Evolutionary conservation across 2,888 invertebrate species (phyloP).

Genomic region (Tachina fera): DNA sequence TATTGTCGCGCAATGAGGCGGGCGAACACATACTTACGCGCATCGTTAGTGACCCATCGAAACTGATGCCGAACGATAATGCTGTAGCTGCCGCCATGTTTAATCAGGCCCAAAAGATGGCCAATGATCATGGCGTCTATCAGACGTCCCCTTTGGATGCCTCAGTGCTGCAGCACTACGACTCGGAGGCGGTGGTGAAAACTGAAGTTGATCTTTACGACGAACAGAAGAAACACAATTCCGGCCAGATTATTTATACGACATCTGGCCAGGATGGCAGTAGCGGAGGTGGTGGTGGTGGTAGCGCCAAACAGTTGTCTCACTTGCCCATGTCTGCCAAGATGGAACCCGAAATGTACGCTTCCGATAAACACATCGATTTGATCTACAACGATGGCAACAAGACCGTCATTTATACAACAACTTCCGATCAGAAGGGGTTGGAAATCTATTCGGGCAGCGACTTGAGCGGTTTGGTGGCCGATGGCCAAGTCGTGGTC

Average conservation of each 20-base stretch:
- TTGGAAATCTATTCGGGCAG: conserved; percentile 86
- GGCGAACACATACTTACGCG: conserved; percentile 83
- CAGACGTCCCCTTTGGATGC: conserved; percentile 82
- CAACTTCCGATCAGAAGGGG: conserved; percentile 89
- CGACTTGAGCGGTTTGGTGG: conserved; percentile 81
- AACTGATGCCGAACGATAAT: conserved; percentile 81
- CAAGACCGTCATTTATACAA: conserved; percentile 92
- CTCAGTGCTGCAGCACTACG: conserved; percentile 82
- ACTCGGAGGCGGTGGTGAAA: conserved; percentile 79
- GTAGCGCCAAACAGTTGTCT: conserved; percentile 78
- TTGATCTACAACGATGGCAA: conserved; percentile 93
- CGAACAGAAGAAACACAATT: conserved; percentile 79
- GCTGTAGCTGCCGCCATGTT: conserved; percentile 82
- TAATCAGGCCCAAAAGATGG: conserved; percentile 82
- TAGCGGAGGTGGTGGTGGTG: conserved; percentile 80
- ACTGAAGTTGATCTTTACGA: conserved; percentile 82
- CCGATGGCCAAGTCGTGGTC: conserved; percentile 83
- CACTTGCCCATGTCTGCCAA: conserved; percentile 81
- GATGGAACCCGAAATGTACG: conserved; percentile 83
- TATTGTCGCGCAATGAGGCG: conserved; percentile 82
- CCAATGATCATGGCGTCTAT: conserved; percentile 80
- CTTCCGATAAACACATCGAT: conserved; percentile 86
- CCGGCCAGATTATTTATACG: conserved; percentile 83
- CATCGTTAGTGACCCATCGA: conserved; percentile 83
- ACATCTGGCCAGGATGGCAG: conserved; percentile 82